Evolutionary conservation across 2,113 vertebrate species (phyloP), one percentile per base, ranked within the genome.

Genomic region (Tupaia chinensis): DNA sequence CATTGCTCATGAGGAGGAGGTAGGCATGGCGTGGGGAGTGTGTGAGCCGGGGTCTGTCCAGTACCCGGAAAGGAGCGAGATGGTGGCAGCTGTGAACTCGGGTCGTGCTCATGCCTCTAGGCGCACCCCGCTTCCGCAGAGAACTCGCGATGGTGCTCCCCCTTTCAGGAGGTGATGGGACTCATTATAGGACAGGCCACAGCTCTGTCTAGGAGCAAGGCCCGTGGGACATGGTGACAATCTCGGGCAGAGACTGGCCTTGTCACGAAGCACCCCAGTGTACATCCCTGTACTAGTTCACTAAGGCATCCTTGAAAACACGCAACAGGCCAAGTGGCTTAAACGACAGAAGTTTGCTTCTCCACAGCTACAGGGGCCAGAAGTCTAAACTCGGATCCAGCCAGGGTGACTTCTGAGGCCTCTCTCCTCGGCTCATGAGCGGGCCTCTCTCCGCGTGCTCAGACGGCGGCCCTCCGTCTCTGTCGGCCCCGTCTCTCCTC

Each of bases 11-110:
- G 91, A 86, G 73, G 73, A 79, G n/a, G 73, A 87, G 54, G 53
- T 68, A 89, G 74, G 32, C 17, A 93, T 95, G 95, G 94, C 91
- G 68, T 81, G 72, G 76, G 15, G 63, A 91, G 63, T 91, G 63
- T 65, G 58, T 92, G 93, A 96, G 89, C 68, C 80, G 87, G 72
- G 93, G 70, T 74, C 68, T 95, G 27, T 85, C 91, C 96, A 95
- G 88, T 87, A 92, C 63, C 91, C 91, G 34, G 65, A 95, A 91
- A 72, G 54, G 94, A 87, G 11, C 56, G 89, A 19, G 65, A 87
- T 54, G 29, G 70, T 7, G 73, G 23, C 63, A 96, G 61, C 70
- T 78, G 25, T 72, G 84, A 74, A 86, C 79, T 19, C 32, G 3
- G 23, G 29, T 19, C 83, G 54, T 32, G 84, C 58, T 89, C 83